Conservation (phyloP, 2,113 vertebrate species). For the Cavia porcellus region DNA sequence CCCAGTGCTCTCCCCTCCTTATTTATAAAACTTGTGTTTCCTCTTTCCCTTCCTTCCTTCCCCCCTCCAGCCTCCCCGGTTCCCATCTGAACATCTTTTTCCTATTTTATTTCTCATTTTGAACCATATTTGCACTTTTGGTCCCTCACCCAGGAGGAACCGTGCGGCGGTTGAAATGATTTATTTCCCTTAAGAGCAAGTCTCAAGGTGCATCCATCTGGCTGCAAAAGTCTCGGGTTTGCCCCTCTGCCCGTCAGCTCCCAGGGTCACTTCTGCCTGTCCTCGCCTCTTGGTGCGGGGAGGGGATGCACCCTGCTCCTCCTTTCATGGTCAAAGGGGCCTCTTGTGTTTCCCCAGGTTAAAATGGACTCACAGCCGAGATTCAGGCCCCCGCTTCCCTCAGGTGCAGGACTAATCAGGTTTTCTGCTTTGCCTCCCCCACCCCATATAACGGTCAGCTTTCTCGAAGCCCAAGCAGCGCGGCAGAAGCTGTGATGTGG, state of each 20-base stretch:
- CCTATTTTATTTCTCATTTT: neutral
- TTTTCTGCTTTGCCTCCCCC: neutral
- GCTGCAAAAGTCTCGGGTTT: neutral
- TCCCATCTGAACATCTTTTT: neutral
- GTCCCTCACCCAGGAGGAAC: neutral
- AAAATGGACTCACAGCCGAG: neutral
- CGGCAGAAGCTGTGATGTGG: neutral
- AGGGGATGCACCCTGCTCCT: fast-evolving
- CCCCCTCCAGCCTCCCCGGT: neutral
- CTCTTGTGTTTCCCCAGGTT: neutral
- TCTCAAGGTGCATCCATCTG: neutral
- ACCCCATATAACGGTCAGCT: neutral
- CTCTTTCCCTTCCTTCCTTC: neutral
- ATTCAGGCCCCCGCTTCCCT: neutral
- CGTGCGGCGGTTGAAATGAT: neutral
- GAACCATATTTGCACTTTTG: neutral
- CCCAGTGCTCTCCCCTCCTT: neutral
- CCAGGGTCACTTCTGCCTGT: no score
- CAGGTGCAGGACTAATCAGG: neutral
- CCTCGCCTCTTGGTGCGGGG: fast-evolving
- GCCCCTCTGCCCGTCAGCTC: neutral
- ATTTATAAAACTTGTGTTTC: neutral
- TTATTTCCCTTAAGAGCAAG: neutral
- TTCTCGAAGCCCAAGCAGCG: neutral
- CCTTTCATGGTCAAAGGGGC: neutral